These are phyloP conservation scores for Anguilla japonica DNA, from an alignment of 2,113 vertebrate species.

Conservation along the genomic window DNA sequence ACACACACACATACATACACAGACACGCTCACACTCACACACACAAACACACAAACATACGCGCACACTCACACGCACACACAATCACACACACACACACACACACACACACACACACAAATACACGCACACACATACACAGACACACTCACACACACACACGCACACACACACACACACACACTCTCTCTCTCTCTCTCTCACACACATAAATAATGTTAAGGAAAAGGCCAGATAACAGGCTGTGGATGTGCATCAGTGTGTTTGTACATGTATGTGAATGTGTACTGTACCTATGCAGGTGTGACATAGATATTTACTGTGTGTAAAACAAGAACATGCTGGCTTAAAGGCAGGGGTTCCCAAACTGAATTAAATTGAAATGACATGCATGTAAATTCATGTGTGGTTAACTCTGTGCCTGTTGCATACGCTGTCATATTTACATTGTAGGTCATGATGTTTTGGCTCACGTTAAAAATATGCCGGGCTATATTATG, in stretches of 20 bases:
- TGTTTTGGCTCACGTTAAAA: not conserved
- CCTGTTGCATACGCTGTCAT: not conserved
- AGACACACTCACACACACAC: too few species aligned
- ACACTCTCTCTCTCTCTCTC: too few species aligned
- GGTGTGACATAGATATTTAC: constrained; percentile 56
- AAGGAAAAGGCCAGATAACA: not conserved
- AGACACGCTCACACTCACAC: too few species aligned
- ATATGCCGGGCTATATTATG: not conserved
- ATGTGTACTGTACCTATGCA: constrained; percentile 32
- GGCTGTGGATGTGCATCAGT: not conserved
- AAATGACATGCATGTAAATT: too few species aligned
- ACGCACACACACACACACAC: too few species aligned
- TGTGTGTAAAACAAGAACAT: not conserved
- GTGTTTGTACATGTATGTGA: not conserved
- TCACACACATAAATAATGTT: not conserved
- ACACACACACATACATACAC: too few species aligned
- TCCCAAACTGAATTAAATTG: not conserved
- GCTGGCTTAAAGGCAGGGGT: not conserved
- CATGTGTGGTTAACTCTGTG: too few species aligned
- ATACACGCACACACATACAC: too few species aligned
- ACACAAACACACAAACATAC: too few species aligned
- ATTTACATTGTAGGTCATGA: not conserved
- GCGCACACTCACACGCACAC: too few species aligned
- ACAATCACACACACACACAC: too few species aligned
- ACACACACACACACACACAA: too few species aligned